Base-by-base conservation (phyloP, 2,888 invertebrate genomes). In the Melanotus villosus region DNA sequence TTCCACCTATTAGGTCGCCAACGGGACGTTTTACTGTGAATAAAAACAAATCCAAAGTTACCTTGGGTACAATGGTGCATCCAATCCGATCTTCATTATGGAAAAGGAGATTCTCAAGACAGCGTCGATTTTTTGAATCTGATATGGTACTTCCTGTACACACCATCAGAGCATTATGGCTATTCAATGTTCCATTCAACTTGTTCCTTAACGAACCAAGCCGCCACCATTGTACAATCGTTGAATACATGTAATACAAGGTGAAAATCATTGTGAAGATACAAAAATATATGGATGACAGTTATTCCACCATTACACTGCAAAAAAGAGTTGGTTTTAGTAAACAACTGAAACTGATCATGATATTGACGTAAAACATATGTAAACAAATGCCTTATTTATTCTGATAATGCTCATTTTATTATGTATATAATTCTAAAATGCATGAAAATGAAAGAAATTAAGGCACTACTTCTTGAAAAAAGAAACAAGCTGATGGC, bases 181-280 rank as follows among this genome's bases (percentile, higher is more conserved):
- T 71, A 70, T 80, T 84, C 36, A 85, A 68, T 7, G 84, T 84
- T 2, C 84, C 89, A 34, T 89, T 87, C 54, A 95, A 87, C 77
- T 92, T 91, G 78, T 89, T 88, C 79, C 90, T 89, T 71, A 94
- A 88, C 21, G 90, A 89, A 58, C 90, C 89, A 72, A 94, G 88
- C 63, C 93, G 88, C 92, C 93, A 93, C 81, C 93, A 91, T 84
- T 94, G 94, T 76, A 94, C 85, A 84, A 93, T 90, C 72, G 95
- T 95, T 80, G 94, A 92, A 80, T 93, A 91, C 86, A 93, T 91
- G 84, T 95, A 95, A 84, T 92, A 93, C 59, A 95, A 85, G 36
- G 95, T 94, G 78, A 95, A 88, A 82, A 95, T 85, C 92, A 93
- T 93, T n/a, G 32, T 10, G 32, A 2, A 30, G n/a, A n/a, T n/a